These are phyloP conservation scores for Gila robusta DNA, from an alignment of 2,797 vertebrate species.

Conservation along the genomic window DNA sequence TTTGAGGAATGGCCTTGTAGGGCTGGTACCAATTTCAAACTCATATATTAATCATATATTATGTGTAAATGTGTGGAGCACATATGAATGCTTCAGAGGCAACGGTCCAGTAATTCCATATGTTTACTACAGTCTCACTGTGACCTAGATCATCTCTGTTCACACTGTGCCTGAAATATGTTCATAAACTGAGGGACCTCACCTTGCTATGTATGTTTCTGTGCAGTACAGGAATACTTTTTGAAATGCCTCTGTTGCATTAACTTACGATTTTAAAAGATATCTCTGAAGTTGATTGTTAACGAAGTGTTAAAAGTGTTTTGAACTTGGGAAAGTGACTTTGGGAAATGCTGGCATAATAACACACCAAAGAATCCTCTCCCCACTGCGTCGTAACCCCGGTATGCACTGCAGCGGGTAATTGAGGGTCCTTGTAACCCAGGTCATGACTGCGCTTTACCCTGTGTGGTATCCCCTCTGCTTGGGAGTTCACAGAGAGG, in stretches of 20 bases:
- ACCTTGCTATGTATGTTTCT: not conserved
- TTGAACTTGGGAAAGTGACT: constrained; percentile 26
- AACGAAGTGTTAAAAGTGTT: constrained; percentile 13
- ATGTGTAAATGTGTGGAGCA: constrained; percentile 35
- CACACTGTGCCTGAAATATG: constrained; percentile 18
- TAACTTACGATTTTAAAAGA: not conserved
- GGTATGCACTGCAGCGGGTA: constrained; percentile 42
- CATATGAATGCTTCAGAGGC: constrained; percentile 29
- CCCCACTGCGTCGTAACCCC: constrained; percentile 43
- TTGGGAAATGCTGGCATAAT: constrained; percentile 33
- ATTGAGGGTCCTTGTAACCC: constrained; percentile 49
- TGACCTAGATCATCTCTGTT: constrained; percentile 24
- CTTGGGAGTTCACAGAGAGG: constrained; percentile 43
- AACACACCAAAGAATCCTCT: constrained; percentile 33
- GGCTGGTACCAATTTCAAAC: constrained; percentile 38
- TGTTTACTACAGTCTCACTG: not conserved
- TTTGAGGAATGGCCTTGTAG: constrained; percentile 9
- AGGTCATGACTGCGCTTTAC: constrained; percentile 48
- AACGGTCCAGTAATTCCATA: constrained; percentile 1
- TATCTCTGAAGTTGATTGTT: not conserved
- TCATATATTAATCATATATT: constrained; percentile 21
- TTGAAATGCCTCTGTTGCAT: constrained; percentile 1
- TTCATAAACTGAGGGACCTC: constrained; percentile 13
- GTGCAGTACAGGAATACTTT: not conserved
- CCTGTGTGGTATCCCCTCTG: constrained; percentile 33